These are phyloP conservation scores for Paradisaea rubra DNA, from an alignment of 2,113 vertebrate genomes.

Conservation along the genomic window DNA sequence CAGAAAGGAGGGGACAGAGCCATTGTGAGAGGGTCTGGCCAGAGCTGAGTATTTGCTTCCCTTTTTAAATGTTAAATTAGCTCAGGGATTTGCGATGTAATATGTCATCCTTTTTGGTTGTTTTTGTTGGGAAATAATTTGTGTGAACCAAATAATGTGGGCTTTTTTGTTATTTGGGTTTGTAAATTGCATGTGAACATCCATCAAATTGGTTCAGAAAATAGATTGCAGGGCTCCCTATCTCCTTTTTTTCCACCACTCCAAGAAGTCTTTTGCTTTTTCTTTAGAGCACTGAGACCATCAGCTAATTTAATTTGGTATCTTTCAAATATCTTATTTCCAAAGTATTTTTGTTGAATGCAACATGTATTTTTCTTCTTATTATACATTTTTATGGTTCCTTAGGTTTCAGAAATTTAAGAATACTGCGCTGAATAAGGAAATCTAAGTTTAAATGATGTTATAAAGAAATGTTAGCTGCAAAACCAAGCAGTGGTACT, in stretches of 20 bases:
- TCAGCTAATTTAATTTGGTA: not conserved
- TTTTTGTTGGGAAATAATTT: not conserved
- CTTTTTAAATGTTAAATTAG: not conserved
- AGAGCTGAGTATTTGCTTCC: not conserved
- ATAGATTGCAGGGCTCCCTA: not conserved
- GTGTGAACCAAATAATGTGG: not conserved
- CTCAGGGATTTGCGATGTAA: not conserved
- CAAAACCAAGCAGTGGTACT: not conserved
- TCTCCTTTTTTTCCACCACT: not conserved
- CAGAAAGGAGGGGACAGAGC: not conserved
- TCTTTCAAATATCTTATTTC: not conserved
- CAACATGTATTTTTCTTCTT: not conserved
- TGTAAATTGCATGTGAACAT: not conserved
- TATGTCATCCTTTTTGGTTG: not conserved
- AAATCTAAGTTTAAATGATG: not conserved
- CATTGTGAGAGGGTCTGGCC: rapidly evolving
- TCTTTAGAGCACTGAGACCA: not conserved
- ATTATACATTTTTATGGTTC: not conserved
- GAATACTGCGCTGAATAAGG: not conserved
- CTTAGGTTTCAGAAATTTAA: not conserved
- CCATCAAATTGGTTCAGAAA: not conserved
- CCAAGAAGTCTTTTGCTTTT: not conserved
- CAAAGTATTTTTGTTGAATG: not conserved
- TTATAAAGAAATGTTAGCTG: not conserved
- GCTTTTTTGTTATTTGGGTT: not conserved